phyloP scores from a whole-genome alignment of 2,113 vertebrate species.

The Rana temporaria region DNA sequence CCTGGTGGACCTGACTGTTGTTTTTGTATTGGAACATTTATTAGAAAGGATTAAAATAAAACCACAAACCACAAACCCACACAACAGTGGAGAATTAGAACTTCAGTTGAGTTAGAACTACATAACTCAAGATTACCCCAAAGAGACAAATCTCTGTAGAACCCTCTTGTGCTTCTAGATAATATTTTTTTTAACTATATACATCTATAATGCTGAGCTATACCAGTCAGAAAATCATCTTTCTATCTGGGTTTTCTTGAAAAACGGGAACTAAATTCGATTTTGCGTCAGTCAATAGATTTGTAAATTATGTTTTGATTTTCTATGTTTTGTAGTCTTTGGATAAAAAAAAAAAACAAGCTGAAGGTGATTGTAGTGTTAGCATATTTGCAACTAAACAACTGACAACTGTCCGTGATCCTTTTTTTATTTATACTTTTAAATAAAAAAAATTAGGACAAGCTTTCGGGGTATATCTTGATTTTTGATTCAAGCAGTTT shows the following conservation, averaged over 20 bases:
- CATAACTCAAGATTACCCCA: background rate
- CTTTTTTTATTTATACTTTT: too few relatives aligned
- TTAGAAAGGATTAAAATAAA: background rate
- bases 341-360: too few relatives aligned
- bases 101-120: background rate
- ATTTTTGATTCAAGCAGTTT: too few relatives aligned
- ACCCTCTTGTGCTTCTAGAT: background rate
- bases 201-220: too few relatives aligned
- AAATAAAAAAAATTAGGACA: too few relatives aligned
- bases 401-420: too few relatives aligned
- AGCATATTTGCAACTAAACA: too few relatives aligned
- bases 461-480: too few relatives aligned
- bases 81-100: background rate
- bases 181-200: background rate
- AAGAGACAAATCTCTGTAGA: background rate
- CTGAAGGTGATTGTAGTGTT: too few relatives aligned
- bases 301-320: background rate
- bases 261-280: background rate
- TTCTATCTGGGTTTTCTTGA: background rate
- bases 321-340: background rate
- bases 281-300: background rate
- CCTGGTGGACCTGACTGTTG: background rate
- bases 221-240: constrained; percentile 1
- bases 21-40: constrained; percentile 6
- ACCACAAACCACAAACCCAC: background rate